phyloP scores from a whole-genome alignment of 2,113 vertebrate species.

The Hymenochirus boettgeri region DNA sequence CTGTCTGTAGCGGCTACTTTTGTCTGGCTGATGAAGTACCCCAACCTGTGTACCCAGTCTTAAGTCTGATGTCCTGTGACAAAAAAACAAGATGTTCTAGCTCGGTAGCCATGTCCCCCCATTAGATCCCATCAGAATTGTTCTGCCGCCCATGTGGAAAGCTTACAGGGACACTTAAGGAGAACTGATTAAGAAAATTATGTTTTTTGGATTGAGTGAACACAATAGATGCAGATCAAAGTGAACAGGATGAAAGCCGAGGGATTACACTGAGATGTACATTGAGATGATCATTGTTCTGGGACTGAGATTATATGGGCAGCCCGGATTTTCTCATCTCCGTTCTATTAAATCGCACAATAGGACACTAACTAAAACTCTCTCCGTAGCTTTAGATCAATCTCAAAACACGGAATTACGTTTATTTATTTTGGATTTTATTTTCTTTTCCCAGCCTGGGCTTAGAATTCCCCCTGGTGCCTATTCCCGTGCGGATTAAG shows the following conservation, averaged over 20 bases:
- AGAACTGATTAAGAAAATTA: constrained; percentile 1
- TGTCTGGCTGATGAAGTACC: too few species aligned
- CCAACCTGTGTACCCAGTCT: too few species aligned
- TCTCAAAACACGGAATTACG: constrained; percentile 35
- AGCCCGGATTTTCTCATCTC: neutral
- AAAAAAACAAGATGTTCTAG: neutral
- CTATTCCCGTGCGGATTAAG: constrained; percentile 66
- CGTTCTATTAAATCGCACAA: neutral
- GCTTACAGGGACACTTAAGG: neutral
- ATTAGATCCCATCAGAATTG: neutral
- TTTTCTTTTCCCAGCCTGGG: constrained; percentile 47
- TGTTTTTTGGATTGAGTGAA: neutral
- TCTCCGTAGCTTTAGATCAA: constrained; percentile 9
- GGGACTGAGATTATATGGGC: neutral
- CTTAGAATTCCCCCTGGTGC: constrained; percentile 53
- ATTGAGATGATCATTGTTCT: neutral
- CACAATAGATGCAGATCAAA: neutral
- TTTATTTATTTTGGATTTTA: constrained; percentile 34
- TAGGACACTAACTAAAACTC: neutral
- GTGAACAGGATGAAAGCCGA: neutral
- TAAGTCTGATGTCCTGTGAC: neutral
- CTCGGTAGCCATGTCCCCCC: neutral
- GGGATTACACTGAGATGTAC: neutral
- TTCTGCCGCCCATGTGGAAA: neutral
- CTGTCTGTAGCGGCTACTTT: too few species aligned